Conservation (phyloP, 2,113 vertebrate genomes). For the Sprattus sprattus region DNA sequence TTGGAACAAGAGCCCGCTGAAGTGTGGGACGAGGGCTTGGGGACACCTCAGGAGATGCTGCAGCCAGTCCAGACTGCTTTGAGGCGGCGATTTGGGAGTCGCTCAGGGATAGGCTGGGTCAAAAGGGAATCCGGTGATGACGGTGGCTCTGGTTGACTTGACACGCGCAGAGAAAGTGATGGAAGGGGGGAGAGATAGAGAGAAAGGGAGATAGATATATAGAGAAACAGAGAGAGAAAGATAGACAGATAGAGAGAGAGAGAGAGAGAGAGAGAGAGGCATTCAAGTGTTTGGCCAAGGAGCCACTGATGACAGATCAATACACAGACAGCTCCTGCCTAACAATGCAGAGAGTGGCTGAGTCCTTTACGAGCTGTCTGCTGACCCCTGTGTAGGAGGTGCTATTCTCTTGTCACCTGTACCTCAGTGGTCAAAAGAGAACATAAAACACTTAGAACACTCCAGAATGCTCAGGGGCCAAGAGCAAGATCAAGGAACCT, state of each 20-base stretch:
- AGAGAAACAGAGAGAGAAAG: background rate
- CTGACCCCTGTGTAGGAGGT: conserved; percentile 21
- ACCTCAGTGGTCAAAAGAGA: background rate
- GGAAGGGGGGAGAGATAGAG: background rate
- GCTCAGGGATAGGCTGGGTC: conserved; percentile 18
- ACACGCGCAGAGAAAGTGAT: background rate
- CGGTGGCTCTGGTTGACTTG: conserved; percentile 19
- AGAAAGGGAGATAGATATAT: background rate
- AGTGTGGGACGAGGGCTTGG: conserved; percentile 55
- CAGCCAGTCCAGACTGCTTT: conserved; percentile 1
- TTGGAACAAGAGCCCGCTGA: conserved; percentile 56
- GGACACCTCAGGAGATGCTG: conserved; percentile 53
- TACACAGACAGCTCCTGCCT: conserved; percentile 34
- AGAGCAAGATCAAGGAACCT: background rate
- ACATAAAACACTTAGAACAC: background rate
- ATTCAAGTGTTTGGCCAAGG: conserved; percentile 35
- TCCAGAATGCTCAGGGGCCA: background rate
- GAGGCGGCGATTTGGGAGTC: conserved; percentile 42
- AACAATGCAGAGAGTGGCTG: conserved; percentile 22
- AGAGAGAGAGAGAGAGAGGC: background rate
- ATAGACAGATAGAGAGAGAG: background rate
- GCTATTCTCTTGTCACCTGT: background rate
- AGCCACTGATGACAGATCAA: conserved; percentile 43
- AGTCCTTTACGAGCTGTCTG: conserved; percentile 8
- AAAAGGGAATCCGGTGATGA: conserved; percentile 24